Evolutionary conservation across 1,140 invertebrate genomes (phyloP).

Genomic region (Ips nitidus): DNA sequence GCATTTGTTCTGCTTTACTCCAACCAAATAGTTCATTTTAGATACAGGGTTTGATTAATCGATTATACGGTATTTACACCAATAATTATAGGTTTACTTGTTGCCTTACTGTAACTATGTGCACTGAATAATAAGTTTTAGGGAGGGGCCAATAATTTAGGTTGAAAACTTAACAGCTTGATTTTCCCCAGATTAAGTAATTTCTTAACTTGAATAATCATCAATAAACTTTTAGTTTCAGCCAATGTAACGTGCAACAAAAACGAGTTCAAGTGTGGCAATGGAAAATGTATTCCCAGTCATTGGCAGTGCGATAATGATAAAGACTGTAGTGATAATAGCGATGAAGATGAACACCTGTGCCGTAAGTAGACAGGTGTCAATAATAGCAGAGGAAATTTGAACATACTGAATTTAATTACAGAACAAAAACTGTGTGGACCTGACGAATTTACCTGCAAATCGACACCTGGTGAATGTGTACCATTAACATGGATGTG

Average conservation of each 20-base stretch:
- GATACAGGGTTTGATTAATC: too few species aligned
- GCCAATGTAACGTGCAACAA: slow-evolving; percentile 58
- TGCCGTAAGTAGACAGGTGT: slow-evolving; percentile 63
- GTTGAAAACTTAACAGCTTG: too few species aligned
- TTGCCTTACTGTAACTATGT: too few species aligned
- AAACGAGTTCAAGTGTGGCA: slow-evolving; percentile 63
- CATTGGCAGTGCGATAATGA: slow-evolving; percentile 71
- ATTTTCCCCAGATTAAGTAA: too few species aligned
- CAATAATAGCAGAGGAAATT: neutral
- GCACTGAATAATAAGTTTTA: too few species aligned
- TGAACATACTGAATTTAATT: slow-evolving; percentile 2
- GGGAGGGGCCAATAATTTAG: too few species aligned
- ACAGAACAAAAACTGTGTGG: slow-evolving; percentile 77
- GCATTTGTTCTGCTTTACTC: too few species aligned
- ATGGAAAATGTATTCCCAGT: slow-evolving; percentile 69
- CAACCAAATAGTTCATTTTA: too few species aligned
- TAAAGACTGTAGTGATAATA: slow-evolving; percentile 67
- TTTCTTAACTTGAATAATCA: too few species aligned
- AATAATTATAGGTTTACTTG: too few species aligned
- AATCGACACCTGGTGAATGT: slow-evolving; percentile 76
- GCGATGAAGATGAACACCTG: slow-evolving; percentile 70
- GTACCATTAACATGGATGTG: slow-evolving; percentile 91
- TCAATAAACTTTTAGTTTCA: slow-evolving; percentile 42
- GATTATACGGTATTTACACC: too few species aligned
- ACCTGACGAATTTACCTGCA: slow-evolving; percentile 84